phyloP scores from a whole-genome alignment of 1,140 invertebrate species.

The Drosophila funebris region DNA sequence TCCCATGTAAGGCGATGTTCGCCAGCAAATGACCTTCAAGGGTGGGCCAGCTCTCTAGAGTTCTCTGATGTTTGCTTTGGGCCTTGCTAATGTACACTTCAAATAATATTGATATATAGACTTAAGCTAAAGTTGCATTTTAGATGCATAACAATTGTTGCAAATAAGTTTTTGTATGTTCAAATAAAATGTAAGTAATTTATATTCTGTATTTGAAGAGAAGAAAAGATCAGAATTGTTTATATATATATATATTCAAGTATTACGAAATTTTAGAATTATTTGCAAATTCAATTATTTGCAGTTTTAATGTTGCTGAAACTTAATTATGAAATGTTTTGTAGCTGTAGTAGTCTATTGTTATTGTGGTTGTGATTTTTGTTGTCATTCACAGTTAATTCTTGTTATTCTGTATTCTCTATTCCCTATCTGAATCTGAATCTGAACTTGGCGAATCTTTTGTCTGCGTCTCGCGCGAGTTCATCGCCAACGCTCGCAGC shows the following conservation, averaged over 20 bases:
- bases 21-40: no score
- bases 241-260: no score
- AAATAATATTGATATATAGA: not conserved
- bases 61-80: not conserved
- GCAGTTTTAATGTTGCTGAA: constrained; percentile 19
- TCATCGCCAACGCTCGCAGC: constrained; percentile 48
- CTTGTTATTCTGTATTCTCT: constrained; percentile 31
- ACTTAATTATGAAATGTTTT: constrained; percentile 48
- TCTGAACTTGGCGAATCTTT: constrained; percentile 44
- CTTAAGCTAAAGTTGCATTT: constrained; percentile 2
- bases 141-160: constrained; percentile 2
- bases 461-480: constrained; percentile 54
- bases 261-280: constrained; percentile 4
- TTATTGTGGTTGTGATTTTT: constrained; percentile 23
- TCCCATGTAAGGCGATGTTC: constrained; percentile 36
- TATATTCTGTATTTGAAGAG: not conserved
- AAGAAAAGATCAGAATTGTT: no score
- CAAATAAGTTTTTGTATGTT: not conserved
- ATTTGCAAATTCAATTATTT: constrained; percentile 24
- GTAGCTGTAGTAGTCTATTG: constrained; percentile 26
- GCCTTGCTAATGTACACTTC: not conserved
- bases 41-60: no score
- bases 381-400: constrained; percentile 51
- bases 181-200: constrained; percentile 8
- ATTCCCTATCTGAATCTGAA: constrained; percentile 40